These are phyloP conservation scores for Holothuria leucospilota DNA, from an alignment of 53 echinoderm and acorn worm genomes.

Conservation along the genomic window DNA sequence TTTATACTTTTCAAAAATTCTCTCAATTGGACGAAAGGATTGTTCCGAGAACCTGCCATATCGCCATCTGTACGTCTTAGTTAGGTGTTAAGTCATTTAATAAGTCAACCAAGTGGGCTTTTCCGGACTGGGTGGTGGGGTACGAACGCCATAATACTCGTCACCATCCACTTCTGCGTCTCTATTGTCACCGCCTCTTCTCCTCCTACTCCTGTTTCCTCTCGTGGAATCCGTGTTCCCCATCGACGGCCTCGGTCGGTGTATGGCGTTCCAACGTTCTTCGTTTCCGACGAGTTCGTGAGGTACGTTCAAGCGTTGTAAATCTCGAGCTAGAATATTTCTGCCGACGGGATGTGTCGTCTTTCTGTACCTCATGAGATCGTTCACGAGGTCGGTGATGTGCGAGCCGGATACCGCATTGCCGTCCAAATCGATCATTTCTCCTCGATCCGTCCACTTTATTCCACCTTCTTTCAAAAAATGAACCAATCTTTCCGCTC, in stretches of 20 bases:
- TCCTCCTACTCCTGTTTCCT: too few species aligned
- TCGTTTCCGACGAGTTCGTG: conserved; percentile 15
- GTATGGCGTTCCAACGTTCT: background rate
- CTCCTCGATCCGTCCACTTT: background rate
- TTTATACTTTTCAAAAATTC: conserved; percentile 1
- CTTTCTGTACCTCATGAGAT: background rate
- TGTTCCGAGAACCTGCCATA: background rate
- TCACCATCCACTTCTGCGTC: background rate
- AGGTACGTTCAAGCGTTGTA: background rate
- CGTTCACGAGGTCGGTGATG: conserved; percentile 4
- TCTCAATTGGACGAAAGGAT: conserved; percentile 1
- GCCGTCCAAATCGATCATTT: background rate
- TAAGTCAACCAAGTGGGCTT: background rate
- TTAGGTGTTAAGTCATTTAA: background rate
- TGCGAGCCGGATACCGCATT: background rate
- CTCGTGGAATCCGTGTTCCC: too few species aligned
- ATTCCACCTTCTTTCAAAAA: conserved; percentile 2
- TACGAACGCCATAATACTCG: background rate
- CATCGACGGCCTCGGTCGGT: background rate
- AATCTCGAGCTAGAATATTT: background rate
- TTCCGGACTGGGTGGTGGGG: background rate
- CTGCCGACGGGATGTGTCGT: background rate
- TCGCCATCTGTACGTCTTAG: background rate
- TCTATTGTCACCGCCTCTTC: too few species aligned
- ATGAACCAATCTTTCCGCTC: background rate